These are phyloP conservation scores for Oceanodroma leucorhoa DNA, from an alignment of 2,797 vertebrate genomes.

Conservation along the genomic window DNA sequence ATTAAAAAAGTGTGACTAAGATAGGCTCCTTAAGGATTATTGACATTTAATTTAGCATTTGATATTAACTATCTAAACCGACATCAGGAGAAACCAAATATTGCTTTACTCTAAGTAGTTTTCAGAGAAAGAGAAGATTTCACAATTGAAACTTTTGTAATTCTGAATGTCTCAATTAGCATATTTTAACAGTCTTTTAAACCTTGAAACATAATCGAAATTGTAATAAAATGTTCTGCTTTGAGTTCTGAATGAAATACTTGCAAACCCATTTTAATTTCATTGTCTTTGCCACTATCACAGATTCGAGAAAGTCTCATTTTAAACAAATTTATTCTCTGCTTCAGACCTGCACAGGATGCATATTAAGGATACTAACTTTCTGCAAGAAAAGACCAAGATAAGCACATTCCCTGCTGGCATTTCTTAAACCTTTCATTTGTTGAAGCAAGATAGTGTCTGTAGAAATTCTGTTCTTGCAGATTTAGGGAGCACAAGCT, in stretches of 20 bases:
- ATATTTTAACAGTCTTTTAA: slow-evolving; percentile 12
- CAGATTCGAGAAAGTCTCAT: background rate
- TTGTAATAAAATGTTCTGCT: background rate
- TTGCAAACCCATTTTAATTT: background rate
- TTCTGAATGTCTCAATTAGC: background rate
- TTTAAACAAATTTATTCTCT: background rate
- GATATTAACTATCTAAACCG: background rate
- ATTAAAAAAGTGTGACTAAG: slow-evolving; percentile 16
- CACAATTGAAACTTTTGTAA: background rate
- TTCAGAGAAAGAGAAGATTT: background rate
- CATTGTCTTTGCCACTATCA: background rate
- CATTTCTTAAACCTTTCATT: background rate
- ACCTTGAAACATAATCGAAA: background rate
- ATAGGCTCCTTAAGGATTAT: slow-evolving; percentile 29
- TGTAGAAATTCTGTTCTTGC: background rate
- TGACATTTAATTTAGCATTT: slow-evolving; percentile 31
- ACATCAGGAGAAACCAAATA: slow-evolving; percentile 15
- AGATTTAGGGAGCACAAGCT: background rate
- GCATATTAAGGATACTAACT: background rate
- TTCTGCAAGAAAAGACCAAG: background rate
- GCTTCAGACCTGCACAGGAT: background rate
- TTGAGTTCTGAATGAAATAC: background rate
- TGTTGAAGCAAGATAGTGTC: background rate
- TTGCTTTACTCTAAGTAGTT: background rate
- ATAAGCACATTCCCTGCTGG: background rate